Evolutionary conservation across 2,113 vertebrate species (phyloP), one percentile per base, ranked within the genome.

Genomic region (Campylomormyrus numenius): DNA sequence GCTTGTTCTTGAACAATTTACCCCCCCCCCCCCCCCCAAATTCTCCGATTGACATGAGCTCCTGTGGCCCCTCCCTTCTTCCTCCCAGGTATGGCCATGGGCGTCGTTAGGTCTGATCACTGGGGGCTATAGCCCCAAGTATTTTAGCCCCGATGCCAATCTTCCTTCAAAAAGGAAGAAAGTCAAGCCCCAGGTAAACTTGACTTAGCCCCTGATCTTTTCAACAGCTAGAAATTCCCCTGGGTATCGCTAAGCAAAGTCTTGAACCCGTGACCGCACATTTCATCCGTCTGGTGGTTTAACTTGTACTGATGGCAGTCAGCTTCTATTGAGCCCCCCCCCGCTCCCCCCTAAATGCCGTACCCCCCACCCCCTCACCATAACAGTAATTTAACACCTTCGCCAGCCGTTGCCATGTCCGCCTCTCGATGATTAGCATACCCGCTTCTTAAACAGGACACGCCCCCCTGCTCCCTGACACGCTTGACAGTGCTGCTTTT

Each of bases 251-350:
- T 94, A 96, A 95, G 94, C 93, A 93, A 94, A 92, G 92, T 93
- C 97, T 94, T 93, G 90, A 96, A 96, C 95, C 93, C 0, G 92
- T 90, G 94, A 94, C 92, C 94, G 88, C 9, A 15, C 93, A 95
- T 99, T 97, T 97, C 96, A 97, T 96, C 96, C 97, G 98, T 98
- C 95, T 97, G 98, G 97, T 97, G 96, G 95, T 95, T 93, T 88
- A 90, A 91, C 62, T 91, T 90, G 53, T 80, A 19, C 31, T n/a
- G 27, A 48, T 39, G 45, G n/a, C 21, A 90, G 89, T 87, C 85
- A 53, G 84, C 84, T 74, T 46, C 31, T 35, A 13, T 21, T 80
- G 5, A 58, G 49, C 87, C 88, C 89, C 89, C 89, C 74, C 86
- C 58, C 50, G 42, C 58, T 62, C 58, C 9, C 24, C 58, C 58